Evolutionary conservation across 1,140 invertebrate species (phyloP).

Genomic region (Magallana gigas): DNA sequence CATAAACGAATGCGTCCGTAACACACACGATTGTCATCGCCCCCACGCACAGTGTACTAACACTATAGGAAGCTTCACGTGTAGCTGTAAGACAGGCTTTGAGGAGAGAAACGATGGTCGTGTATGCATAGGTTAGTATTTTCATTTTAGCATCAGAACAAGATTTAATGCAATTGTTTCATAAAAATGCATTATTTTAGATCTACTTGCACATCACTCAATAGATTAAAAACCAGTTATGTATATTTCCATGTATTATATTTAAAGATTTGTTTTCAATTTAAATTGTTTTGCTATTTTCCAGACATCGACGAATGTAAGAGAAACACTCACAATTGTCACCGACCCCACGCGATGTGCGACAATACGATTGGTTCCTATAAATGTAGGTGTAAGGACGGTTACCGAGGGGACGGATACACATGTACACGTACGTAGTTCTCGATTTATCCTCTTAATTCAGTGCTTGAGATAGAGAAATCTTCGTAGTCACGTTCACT

Average conservation of each 20-base stretch:
- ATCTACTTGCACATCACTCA: too few species aligned
- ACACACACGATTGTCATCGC: conserved; percentile 2
- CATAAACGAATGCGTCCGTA: not conserved
- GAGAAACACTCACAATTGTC: conserved; percentile 17
- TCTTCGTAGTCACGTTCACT: too few species aligned
- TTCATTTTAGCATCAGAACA: too few species aligned
- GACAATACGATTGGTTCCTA: not conserved
- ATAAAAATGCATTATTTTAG: too few species aligned
- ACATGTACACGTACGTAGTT: not conserved
- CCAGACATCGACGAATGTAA: conserved; percentile 20
- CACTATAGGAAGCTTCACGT: not conserved
- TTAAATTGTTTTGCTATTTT: not conserved
- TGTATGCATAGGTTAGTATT: not conserved
- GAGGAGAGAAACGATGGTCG: not conserved
- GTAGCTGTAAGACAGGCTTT: not conserved
- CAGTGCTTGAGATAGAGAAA: too few species aligned
- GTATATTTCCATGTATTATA: too few species aligned
- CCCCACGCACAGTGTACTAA: not conserved
- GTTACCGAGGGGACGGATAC: conserved; percentile 2
- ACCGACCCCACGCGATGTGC: conserved; percentile 17
- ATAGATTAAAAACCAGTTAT: too few species aligned
- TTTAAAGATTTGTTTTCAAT: too few species aligned
- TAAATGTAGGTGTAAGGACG: not conserved
- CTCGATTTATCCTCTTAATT: not conserved
- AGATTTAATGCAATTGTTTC: too few species aligned